Evolutionary conservation across 2,888 invertebrate species (phyloP).

Genomic region (Gymnoscelis rufifasciata): DNA sequence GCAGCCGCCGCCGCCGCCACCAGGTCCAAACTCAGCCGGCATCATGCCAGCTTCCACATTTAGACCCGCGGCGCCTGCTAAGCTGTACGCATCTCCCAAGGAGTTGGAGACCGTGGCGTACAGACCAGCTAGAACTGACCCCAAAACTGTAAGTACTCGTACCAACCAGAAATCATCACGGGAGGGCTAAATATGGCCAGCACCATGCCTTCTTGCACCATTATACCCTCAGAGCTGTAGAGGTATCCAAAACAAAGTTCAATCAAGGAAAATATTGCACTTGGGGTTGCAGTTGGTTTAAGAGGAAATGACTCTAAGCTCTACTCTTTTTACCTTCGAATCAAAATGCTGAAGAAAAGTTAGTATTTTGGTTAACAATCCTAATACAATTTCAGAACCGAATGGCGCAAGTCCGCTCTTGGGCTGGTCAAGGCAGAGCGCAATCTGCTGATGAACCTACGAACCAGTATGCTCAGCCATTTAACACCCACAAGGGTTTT

Average conservation of each 20-base stretch:
- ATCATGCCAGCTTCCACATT: slow-evolving; percentile 88
- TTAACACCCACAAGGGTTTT: slow-evolving; percentile 59
- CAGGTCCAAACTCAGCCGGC: slow-evolving; percentile 23
- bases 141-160: slow-evolving; percentile 22
- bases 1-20: slow-evolving; percentile 88
- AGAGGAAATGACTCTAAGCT: too few species aligned
- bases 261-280: too few species aligned
- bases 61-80: slow-evolving; percentile 85
- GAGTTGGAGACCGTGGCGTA: slow-evolving; percentile 81
- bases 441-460: slow-evolving; percentile 58
- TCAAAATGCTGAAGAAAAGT: too few species aligned
- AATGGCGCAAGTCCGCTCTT: slow-evolving; percentile 77
- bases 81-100: slow-evolving; percentile 92
- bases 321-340: too few species aligned
- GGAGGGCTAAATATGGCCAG: too few species aligned
- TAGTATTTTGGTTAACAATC: background rate
- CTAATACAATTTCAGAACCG: slow-evolving; percentile 51
- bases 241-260: too few species aligned
- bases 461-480: slow-evolving; percentile 71
- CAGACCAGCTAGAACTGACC: slow-evolving; percentile 34
- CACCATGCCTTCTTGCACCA: too few species aligned
- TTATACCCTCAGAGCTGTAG: too few species aligned
- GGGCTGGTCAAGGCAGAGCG: slow-evolving; percentile 54
- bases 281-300: too few species aligned
- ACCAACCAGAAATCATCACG: too few species aligned